phyloP scores from a whole-genome alignment of 2,113 vertebrate genomes.

The Xiphophorus maculatus region DNA sequence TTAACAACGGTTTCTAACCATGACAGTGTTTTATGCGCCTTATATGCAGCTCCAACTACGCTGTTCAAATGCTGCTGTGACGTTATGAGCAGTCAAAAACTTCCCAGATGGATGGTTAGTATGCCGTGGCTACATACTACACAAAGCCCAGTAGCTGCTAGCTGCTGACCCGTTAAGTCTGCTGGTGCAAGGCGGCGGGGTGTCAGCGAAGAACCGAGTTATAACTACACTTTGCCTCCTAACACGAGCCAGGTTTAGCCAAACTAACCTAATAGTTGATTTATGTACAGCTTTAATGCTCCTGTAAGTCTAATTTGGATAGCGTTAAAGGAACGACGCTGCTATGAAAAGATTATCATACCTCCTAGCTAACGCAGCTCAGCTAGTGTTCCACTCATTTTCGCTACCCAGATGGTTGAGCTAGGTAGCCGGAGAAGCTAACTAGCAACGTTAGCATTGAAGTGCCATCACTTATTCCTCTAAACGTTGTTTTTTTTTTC shows the following conservation, averaged over 20 bases:
- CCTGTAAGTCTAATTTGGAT: not conserved
- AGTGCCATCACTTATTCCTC: constrained; percentile 26
- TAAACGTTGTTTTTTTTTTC: not conserved
- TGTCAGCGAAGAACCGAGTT: constrained; percentile 1
- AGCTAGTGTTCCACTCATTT: constrained; percentile 20
- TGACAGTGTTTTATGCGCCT: not conserved
- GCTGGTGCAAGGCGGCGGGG: constrained; percentile 13
- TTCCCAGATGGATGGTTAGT: constrained; percentile 43
- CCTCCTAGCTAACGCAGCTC: constrained; percentile 11
- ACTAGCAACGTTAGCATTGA: constrained; percentile 60
- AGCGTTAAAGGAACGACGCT: not conserved
- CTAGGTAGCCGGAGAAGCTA: constrained; percentile 52
- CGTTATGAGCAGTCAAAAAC: constrained; percentile 23
- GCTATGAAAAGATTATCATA: not conserved
- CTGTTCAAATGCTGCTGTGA: constrained; percentile 10
- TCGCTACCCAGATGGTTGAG: constrained; percentile 12
- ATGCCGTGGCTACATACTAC: constrained; percentile 48
- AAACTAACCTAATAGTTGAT: not conserved
- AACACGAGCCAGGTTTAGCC: constrained; percentile 1
- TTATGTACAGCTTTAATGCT: not conserved
- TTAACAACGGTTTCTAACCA: constrained; percentile 2
- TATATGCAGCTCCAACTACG: not conserved
- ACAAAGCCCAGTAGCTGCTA: constrained; percentile 52
- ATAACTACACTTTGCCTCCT: constrained; percentile 32
- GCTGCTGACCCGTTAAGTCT: constrained; percentile 34